phyloP scores from a whole-genome alignment of 2,797 vertebrate species.

The Echeneis naucrates region DNA sequence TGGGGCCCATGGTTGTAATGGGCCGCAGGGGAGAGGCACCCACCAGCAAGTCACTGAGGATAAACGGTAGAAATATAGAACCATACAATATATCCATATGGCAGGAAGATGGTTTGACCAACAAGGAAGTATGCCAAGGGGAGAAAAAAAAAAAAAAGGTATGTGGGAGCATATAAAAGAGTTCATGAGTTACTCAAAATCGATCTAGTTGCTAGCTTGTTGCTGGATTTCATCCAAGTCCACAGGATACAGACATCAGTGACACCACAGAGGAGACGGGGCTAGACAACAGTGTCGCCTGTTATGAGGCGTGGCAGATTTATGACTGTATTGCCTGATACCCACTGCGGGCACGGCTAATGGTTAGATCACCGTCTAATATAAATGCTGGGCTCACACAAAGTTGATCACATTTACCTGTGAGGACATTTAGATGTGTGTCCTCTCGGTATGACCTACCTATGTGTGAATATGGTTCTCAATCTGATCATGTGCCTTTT shows the following conservation, averaged over 20 bases:
- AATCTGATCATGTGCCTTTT: constrained; percentile 13
- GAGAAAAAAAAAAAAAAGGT: too few species aligned
- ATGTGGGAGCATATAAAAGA: too few species aligned
- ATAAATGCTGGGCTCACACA: not conserved
- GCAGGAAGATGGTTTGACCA: too few species aligned
- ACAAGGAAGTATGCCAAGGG: too few species aligned
- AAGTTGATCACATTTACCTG: not conserved
- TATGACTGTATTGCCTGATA: not conserved
- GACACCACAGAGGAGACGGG: too few species aligned
- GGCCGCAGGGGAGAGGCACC: too few species aligned
- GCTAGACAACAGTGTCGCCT: not conserved
- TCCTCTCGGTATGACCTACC: constrained; percentile 29
- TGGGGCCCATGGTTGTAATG: too few species aligned
- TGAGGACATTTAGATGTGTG: constrained; percentile 1
- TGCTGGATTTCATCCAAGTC: too few species aligned
- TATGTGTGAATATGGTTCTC: constrained; percentile 13
- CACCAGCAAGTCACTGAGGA: too few species aligned
- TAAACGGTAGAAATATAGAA: too few species aligned
- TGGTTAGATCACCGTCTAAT: not conserved
- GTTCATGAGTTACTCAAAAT: not conserved
- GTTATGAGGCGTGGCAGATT: not conserved
- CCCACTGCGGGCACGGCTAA: not conserved
- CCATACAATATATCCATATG: too few species aligned
- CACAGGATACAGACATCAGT: too few species aligned
- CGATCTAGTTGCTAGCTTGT: not conserved